A percentile compares a stretch with the other conserved stretches of the same genome.
Conservation (phyloP, 2,113 vertebrate species). For the Alligator sinensis region DNA sequence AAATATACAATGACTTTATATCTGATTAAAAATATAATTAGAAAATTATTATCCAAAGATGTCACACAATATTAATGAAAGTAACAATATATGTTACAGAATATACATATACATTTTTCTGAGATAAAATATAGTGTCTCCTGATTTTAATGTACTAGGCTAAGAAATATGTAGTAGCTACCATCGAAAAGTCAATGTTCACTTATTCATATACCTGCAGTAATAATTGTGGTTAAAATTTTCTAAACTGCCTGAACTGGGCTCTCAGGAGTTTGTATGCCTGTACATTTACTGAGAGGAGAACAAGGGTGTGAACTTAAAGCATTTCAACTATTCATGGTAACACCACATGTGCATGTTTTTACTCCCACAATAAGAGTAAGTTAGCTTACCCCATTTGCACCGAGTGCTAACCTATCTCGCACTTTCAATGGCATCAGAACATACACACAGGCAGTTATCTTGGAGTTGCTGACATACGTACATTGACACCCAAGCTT, state of each 20-base stretch:
- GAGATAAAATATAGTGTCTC: not conserved
- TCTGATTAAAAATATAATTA: not conserved
- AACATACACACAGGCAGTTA: too few relatives aligned
- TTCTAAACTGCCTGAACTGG: not conserved
- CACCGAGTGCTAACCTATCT: too few relatives aligned
- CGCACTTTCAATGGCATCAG: too few relatives aligned
- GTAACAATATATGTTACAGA: not conserved
- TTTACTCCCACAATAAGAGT: too few relatives aligned
- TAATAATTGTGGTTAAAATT: not conserved
- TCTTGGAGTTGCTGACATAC: too few relatives aligned
- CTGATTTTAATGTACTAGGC: not conserved
- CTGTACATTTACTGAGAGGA: too few relatives aligned
- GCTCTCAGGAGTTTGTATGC: not conserved
- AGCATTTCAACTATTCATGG: too few relatives aligned
- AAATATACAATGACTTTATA: not conserved
- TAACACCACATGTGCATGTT: too few relatives aligned
- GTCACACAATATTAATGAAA: not conserved
- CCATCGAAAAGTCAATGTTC: not conserved
- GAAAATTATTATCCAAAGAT: slow-evolving; percentile 11
- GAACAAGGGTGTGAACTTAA: too few relatives aligned
- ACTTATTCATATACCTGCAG: not conserved
- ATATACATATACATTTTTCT: not conserved
- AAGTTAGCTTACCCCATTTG: too few relatives aligned
- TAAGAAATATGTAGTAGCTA: not conserved
- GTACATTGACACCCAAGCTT: too few relatives aligned